Evolutionary conservation across 2,113 vertebrate genomes (phyloP), one percentile per base, ranked within the genome.

Genomic region (Archilochus colubris): DNA sequence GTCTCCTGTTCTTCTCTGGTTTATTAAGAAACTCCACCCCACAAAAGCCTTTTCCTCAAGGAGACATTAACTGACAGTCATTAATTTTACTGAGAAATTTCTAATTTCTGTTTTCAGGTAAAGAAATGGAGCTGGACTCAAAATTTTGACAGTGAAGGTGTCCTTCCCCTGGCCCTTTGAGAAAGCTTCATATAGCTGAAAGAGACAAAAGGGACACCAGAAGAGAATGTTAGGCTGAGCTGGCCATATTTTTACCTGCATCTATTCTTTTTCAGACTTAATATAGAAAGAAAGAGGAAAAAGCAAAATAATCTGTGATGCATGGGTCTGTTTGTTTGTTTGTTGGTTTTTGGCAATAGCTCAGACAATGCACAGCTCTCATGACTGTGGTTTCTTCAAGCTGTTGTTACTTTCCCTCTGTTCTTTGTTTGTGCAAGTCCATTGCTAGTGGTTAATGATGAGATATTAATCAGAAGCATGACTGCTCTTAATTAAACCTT

Each of bases 401-500:
- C 61, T 79, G 40, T 73, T 66, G 62, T 54, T 88, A 70, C n/a
- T 80, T 73, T 75, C 90, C 54, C n/a, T 54, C 80, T 82, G 63
- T 43, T 93, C 79, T 75, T 46, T 88, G 66, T 85, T 89, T 85
- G 46, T 72, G 64, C 59, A 87, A 91, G 76, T 78, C 86, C 46
- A 62, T 30, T 76, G 84, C 48, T 95, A 96, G 88, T 92, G 72
- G 89, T 36, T 95, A 95, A 88, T 82, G 68, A 96, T 50, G 69
- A 96, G 91, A 95, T 86, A 96, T 67, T 94, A 27, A 95, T 96
- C 86, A 96, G 92, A 92, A 95, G 78, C 76, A 92, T 74, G 91
- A 95, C 73, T 93, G 88, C 62, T 95, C 55, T 97, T 95, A 95
- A 96, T 96, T 95, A 95, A 95, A 95, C 57, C 85, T 92, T 96